phyloP scores from a whole-genome alignment of 2,113 vertebrate genomes.

The Talpa occidentalis region DNA sequence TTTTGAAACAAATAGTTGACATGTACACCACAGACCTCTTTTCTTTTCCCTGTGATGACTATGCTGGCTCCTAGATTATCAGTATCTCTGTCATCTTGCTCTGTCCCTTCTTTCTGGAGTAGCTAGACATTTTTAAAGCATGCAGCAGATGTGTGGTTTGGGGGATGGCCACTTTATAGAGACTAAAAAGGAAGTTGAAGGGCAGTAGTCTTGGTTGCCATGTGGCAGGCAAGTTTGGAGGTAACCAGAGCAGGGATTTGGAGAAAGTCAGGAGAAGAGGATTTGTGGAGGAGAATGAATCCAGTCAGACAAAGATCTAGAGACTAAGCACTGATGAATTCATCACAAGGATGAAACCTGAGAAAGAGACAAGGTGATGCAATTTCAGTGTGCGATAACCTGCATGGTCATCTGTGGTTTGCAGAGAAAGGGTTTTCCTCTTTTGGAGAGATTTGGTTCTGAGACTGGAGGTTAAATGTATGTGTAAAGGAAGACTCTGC shows the following conservation, averaged over 20 bases:
- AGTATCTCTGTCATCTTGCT: not conserved
- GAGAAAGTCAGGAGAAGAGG: not conserved
- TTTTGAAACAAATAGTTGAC: not conserved
- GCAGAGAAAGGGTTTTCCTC: not conserved
- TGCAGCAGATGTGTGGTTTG: not conserved
- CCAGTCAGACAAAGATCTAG: not conserved
- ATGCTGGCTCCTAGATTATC: not conserved
- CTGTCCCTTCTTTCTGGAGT: not conserved
- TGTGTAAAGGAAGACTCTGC: not conserved
- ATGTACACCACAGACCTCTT: rapidly evolving
- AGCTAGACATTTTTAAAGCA: not conserved
- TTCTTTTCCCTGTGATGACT: not conserved
- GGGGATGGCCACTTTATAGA: not conserved
- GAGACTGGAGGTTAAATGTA: not conserved
- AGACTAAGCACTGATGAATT: not conserved
- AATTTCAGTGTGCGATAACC: not conserved
- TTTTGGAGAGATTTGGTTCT: not conserved
- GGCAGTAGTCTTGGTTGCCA: not conserved
- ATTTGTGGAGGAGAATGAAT: not conserved
- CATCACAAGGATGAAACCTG: not conserved
- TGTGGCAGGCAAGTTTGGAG: not conserved
- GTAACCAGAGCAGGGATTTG: not conserved
- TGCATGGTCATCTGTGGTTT: not conserved
- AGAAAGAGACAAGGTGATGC: not conserved
- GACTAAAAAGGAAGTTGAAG: not conserved